phyloP scores from a whole-genome alignment of 2,113 vertebrate species.

The Stegostoma tigrinum region DNA sequence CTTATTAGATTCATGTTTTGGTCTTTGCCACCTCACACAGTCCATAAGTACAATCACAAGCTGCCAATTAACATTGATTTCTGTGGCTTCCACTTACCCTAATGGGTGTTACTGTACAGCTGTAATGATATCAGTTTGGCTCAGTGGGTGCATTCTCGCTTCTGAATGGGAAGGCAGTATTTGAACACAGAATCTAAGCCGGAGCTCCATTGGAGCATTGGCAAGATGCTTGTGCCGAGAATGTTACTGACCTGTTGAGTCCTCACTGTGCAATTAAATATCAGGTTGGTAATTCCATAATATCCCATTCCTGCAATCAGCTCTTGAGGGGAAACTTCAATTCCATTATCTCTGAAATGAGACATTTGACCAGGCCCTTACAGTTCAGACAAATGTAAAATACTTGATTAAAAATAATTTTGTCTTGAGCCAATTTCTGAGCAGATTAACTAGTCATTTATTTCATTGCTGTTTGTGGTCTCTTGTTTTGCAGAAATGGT shows the following conservation, averaged over 20 bases:
- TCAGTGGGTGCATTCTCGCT: neutral
- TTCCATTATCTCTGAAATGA: neutral
- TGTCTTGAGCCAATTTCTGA: neutral
- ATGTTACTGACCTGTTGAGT: neutral
- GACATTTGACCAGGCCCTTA: neutral
- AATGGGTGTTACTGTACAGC: neutral
- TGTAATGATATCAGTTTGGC: neutral
- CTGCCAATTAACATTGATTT: neutral
- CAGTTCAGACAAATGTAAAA: neutral
- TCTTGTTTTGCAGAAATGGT: neutral
- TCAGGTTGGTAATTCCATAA: neutral
- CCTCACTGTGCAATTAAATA: neutral
- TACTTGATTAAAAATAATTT: neutral
- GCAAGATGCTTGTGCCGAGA: neutral
- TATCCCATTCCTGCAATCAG: neutral
- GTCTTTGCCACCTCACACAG: neutral
- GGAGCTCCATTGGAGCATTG: neutral
- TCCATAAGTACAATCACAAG: neutral
- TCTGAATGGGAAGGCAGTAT: neutral
- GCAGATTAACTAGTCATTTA: neutral
- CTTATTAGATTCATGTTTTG: neutral
- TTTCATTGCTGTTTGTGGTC: neutral
- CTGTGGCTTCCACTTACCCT: neutral
- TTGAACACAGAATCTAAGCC: neutral
- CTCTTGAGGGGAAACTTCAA: neutral